These are phyloP conservation scores for Cephalotes varians DNA, from an alignment of 2,888 invertebrate genomes.

Conservation along the genomic window DNA sequence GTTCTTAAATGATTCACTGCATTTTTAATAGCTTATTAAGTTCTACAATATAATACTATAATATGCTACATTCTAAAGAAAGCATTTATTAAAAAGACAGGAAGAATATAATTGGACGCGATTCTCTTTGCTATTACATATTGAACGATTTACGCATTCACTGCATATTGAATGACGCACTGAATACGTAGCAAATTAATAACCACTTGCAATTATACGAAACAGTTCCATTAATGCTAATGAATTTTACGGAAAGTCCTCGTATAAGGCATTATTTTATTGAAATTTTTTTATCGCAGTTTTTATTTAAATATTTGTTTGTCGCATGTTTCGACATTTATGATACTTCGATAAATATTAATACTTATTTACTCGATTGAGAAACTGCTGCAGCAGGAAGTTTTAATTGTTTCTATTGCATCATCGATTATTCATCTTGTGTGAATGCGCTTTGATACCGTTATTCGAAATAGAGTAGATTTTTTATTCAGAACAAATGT, in stretches of 20 bases:
- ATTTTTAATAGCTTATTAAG: not conserved
- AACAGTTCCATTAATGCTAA: conserved; percentile 37
- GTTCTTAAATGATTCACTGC: not conserved
- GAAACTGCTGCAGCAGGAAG: not conserved
- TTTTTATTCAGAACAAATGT: conserved; percentile 1
- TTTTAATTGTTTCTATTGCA: conserved; percentile 22
- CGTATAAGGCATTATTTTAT: conserved; percentile 11
- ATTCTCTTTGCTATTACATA: conserved; percentile 28
- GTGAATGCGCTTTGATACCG: not conserved
- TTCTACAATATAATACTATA: not conserved
- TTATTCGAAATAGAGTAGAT: not conserved
- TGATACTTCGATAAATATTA: conserved; percentile 16
- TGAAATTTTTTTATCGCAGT: conserved; percentile 9
- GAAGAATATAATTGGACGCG: conserved; percentile 32
- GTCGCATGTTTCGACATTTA: not conserved
- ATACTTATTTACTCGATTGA: conserved; percentile 23
- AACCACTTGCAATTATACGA: conserved; percentile 43
- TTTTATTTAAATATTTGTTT: conserved; percentile 31
- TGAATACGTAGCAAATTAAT: conserved; percentile 49
- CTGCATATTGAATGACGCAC: conserved; percentile 31
- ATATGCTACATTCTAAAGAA: not conserved
- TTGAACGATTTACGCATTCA: conserved; percentile 46
- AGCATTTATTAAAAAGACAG: conserved; percentile 9
- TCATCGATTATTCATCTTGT: not conserved
- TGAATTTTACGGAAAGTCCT: conserved; percentile 20